phyloP scores from a whole-genome alignment of 2,797 vertebrate species.

The Phoeniculus purpureus region DNA sequence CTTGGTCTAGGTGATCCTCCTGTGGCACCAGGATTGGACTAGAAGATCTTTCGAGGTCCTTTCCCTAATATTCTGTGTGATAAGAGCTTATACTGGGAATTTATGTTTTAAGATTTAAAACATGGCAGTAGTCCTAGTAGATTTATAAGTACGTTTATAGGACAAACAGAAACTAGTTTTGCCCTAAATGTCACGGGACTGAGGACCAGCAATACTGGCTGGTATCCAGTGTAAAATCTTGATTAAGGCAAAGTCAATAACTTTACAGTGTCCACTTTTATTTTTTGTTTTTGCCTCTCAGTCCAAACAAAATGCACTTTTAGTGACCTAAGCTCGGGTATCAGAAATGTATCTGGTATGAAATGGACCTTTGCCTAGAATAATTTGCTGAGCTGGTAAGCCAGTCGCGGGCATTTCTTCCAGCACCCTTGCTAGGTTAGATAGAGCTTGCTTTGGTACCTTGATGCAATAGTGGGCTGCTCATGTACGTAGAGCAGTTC shows the following conservation, averaged over 20 bases:
- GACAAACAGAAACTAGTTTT: not conserved
- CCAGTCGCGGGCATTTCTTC: not conserved
- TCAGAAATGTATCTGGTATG: not conserved
- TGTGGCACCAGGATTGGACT: no score
- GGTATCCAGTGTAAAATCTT: not conserved
- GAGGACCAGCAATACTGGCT: not conserved
- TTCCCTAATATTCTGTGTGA: no score
- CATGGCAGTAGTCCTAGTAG: not conserved
- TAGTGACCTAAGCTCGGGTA: not conserved
- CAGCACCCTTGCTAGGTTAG: not conserved
- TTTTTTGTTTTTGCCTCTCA: not conserved
- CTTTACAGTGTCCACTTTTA: not conserved
- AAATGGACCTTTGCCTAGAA: not conserved
- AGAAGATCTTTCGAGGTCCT: no score
- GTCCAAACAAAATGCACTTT: not conserved
- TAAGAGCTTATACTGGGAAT: not conserved
- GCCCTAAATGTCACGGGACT: not conserved
- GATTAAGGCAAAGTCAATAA: not conserved
- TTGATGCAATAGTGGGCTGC: not conserved
- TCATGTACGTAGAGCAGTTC: accelerated
- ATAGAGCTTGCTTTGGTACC: not conserved
- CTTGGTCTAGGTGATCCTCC: no score
- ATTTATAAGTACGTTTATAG: not conserved
- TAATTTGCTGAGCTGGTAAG: not conserved
- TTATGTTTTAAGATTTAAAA: not conserved